phyloP scores from a whole-genome alignment of 2,113 vertebrate genomes.

The Bucco capensis region DNA sequence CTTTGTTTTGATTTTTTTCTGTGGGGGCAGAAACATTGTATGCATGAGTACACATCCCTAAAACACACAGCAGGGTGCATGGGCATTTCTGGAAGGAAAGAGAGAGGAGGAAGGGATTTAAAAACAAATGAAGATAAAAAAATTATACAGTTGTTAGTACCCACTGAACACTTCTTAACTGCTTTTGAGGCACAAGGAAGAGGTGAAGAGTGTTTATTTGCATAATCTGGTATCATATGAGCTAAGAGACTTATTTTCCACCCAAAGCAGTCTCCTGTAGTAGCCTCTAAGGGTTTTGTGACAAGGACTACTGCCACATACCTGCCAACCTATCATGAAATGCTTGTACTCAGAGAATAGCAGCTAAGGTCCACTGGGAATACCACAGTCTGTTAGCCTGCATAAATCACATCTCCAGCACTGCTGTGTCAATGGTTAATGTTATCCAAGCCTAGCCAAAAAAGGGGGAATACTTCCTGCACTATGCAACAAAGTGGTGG shows the following conservation, averaged over 20 bases:
- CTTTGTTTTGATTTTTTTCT: neutral
- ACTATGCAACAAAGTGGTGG: neutral
- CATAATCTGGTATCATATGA: neutral
- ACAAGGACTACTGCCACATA: neutral
- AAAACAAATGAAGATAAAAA: neutral
- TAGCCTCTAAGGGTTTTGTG: neutral
- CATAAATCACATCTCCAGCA: neutral
- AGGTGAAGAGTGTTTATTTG: neutral
- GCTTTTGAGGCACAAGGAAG: neutral
- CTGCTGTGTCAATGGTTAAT: neutral
- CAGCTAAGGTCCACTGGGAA: fast-evolving
- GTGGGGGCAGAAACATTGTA: neutral
- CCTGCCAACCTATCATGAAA: neutral
- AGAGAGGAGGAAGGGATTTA: neutral
- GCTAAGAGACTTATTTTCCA: neutral
- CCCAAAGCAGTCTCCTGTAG: neutral
- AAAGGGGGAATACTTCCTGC: neutral
- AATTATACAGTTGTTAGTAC: neutral
- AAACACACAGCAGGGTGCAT: neutral
- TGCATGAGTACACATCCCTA: neutral
- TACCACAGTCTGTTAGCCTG: neutral
- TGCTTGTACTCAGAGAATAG: neutral
- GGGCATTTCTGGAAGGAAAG: neutral
- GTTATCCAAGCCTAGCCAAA: neutral
- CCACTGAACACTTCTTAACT: neutral